Percentiles rank a stretch among this genome's conserved stretches.
These are phyloP conservation scores for Eleutherodactylus coqui DNA, from an alignment of 2,797 vertebrate genomes.

Conservation along the genomic window DNA sequence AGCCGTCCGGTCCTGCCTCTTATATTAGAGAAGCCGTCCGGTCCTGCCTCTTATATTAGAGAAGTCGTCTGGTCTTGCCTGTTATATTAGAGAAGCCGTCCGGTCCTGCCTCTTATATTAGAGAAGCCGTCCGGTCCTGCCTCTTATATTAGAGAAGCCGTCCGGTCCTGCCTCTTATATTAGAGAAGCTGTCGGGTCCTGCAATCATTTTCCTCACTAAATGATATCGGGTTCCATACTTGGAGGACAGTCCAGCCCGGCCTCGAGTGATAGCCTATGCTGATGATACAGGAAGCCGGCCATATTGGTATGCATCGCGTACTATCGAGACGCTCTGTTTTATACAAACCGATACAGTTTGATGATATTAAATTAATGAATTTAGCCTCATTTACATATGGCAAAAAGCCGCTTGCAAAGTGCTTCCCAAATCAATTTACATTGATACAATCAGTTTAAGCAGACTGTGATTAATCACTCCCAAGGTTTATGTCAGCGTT, in stretches of 20 bases:
- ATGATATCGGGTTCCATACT: background rate
- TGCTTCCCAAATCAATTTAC: slow-evolving; percentile 62
- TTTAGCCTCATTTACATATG: slow-evolving; percentile 56
- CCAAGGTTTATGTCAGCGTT: slow-evolving; percentile 54
- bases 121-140: no score
- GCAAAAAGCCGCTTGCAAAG: slow-evolving; percentile 50
- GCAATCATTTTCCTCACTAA: background rate
- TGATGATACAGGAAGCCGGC: no score
- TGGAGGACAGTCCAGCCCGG: no score
- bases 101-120: no score
- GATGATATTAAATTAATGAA: slow-evolving; percentile 53
- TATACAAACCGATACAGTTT: slow-evolving; percentile 43
- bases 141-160: no score
- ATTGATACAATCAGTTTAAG: slow-evolving; percentile 60
- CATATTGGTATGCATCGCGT: slow-evolving; percentile 9
- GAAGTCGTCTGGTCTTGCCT: no score
- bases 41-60: no score
- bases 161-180: background rate
- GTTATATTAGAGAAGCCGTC: no score
- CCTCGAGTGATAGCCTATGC: no score
- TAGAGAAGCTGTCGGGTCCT: background rate
- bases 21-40: no score
- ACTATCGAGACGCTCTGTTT: slow-evolving; percentile 1
- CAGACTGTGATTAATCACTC: slow-evolving; percentile 55
- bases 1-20: no score